Evolutionary conservation across 2,888 invertebrate genomes (phyloP).

Genomic region (Apamea sordens): DNA sequence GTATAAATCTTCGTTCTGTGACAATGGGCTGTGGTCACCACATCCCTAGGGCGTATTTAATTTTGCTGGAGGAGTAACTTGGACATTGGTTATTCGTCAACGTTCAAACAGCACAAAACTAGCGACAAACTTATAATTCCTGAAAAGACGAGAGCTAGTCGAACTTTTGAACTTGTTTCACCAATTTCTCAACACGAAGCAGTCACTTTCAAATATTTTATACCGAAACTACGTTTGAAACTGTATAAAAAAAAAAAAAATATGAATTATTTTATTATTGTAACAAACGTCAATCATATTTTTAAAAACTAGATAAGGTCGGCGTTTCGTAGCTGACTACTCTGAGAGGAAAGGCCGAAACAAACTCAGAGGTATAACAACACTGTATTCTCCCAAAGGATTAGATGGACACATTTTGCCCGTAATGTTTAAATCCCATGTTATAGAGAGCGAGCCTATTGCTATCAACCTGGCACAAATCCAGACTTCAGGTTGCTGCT

Average conservation of each 20-base stretch:
- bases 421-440: neutral
- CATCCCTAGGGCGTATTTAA: neutral
- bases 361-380: too few species aligned
- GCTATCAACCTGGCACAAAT: neutral
- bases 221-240: neutral
- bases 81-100: neutral
- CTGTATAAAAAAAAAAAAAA: too few species aligned
- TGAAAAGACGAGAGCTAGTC: conserved; percentile 2
- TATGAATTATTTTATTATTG: too few species aligned
- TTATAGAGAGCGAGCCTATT: neutral
- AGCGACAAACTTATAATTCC: conserved; percentile 6
- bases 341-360: too few species aligned
- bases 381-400: neutral
- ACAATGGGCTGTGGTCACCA: neutral
- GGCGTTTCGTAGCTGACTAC: too few species aligned
- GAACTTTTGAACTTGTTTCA: conserved; percentile 7
- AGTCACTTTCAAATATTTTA: conserved; percentile 17
- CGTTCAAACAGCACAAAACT: neutral
- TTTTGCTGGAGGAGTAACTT: neutral
- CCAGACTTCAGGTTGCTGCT: neutral
- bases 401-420: neutral
- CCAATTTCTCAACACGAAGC: conserved; percentile 3
- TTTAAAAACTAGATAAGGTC: too few species aligned
- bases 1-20: conserved; percentile 20
- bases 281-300: too few species aligned